Evolutionary conservation across 1,140 invertebrate species (phyloP), one percentile per base, ranked within the genome.

Genomic region (Drosophila aff.): DNA sequence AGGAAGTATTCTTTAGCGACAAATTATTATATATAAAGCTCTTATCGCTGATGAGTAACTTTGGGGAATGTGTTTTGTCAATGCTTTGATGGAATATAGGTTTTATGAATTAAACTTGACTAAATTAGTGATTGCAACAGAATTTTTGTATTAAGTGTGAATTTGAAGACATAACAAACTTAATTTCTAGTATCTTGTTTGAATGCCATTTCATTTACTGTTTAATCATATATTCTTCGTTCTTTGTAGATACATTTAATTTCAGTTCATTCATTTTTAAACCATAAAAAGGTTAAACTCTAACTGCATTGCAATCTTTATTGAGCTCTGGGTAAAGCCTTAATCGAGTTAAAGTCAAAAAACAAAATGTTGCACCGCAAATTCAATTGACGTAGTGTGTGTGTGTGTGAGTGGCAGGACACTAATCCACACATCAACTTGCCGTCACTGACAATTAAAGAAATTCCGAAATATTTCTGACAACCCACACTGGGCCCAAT

Each of bases 371-470:
- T 59, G 40, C 49, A 23, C 38, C 28, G 38, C 21, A 72, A 60
- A 43, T 60, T 43, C 7, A 72, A 73, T 73, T 73, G n/a, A 50
- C 36, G 33, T 43, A 11, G 31, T 38, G 13, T 36, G 21, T 31
- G 49, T 52, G 26, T 50, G 49, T 50, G 26, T 33, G 49, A 28
- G 16, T 33, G 31, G 33, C 57, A 15, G 57, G 3, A 36, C 49
- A 71, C 63, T 71, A 68, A 73, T 73, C 67, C 52, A 18, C 53
- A 50, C 38, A 38, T 73, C 55, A 74, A 21, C 38, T 52, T 38
- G 15, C 67, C 60, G 67, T 61, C 68, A 38, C 23, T 44, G 23
- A 16, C 68, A 74, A 73, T 74, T 73, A 61, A 59, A 50, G 66
- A 52, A 59, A 73, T 41, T 21, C 13, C 31, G 18, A 59, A 33